Evolutionary conservation across 2,888 invertebrate genomes (phyloP).

Genomic region (Cataglyphis albicans): DNA sequence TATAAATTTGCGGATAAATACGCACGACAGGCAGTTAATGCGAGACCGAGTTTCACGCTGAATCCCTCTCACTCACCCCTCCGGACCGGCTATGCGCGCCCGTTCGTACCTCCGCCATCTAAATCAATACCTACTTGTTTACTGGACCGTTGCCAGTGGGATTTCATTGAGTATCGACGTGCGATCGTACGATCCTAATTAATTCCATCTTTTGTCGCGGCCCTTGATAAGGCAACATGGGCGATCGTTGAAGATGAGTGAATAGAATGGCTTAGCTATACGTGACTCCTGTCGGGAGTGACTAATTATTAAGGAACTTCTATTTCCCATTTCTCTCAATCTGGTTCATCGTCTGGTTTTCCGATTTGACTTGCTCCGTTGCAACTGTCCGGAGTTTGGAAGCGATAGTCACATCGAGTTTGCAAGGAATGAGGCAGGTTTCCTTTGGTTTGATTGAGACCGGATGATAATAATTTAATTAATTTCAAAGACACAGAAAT

Average conservation of each 20-base stretch:
- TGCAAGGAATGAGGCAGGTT: conserved; percentile 51
- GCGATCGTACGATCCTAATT: conserved; percentile 80
- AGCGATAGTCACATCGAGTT: conserved; percentile 43
- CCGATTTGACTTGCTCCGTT: conserved; percentile 29
- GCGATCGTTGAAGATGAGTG: conserved; percentile 63
- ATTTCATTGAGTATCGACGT: conserved; percentile 77
- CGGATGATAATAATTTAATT: conserved; percentile 42
- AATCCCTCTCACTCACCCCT: conserved; percentile 60
- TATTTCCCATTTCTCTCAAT: conserved; percentile 17
- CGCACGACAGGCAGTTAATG: conserved; percentile 81
- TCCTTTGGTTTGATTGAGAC: conserved; percentile 30
- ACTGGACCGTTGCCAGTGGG: conserved; percentile 82
- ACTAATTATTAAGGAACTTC: conserved; percentile 68
- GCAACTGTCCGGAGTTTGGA: conserved; percentile 47
- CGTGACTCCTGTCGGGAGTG: conserved; percentile 61
- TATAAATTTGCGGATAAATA: conserved; percentile 84
- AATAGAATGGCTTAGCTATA: conserved; percentile 57
- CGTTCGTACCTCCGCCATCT: conserved; percentile 76
- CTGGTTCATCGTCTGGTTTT: background rate
- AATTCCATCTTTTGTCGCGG: conserved; percentile 81
- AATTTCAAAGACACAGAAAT: conserved; percentile 20
- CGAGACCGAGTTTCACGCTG: conserved; percentile 67
- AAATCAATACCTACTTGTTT: conserved; percentile 84
- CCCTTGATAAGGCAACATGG: conserved; percentile 64
- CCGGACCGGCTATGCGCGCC: conserved; percentile 39